Evolutionary conservation across 1,140 invertebrate species (phyloP).

Genomic region (Aphelenchoides fujianensis): DNA sequence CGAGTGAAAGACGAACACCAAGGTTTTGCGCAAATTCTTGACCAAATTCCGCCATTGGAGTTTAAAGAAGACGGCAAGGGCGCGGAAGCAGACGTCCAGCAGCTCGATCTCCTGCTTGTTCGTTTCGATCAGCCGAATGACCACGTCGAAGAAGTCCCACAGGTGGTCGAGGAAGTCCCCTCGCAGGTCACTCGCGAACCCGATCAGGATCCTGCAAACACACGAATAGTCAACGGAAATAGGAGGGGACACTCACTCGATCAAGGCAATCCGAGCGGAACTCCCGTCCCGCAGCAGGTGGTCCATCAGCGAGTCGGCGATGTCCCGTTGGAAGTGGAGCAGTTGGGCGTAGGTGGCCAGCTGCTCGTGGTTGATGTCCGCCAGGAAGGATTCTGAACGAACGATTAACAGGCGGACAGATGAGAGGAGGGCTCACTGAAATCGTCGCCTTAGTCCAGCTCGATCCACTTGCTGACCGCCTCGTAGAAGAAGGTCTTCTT

Average conservation of each 20-base stretch:
- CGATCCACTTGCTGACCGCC: conserved; percentile 37
- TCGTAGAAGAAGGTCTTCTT: conserved; percentile 43
- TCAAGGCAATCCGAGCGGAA: conserved; percentile 17
- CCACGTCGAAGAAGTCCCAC: conserved; percentile 40
- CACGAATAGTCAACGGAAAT: too few relatives aligned
- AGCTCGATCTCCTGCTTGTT: conserved; percentile 23
- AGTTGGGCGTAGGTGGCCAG: conserved; percentile 46
- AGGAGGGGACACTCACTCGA: conserved; percentile 34
- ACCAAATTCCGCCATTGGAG: conserved; percentile 27
- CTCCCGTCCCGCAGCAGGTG: conserved; percentile 23
- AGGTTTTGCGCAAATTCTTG: conserved; percentile 22
- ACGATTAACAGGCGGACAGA: neutral
- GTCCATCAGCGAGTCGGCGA: conserved; percentile 24
- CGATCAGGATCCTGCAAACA: conserved; percentile 31
- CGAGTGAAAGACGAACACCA: conserved; percentile 21
- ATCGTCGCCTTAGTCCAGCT: conserved; percentile 41
- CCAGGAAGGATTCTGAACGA: conserved; percentile 46
- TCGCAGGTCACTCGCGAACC: conserved; percentile 40
- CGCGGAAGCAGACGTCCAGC: conserved; percentile 19
- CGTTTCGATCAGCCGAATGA: conserved; percentile 34
- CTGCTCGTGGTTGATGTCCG: conserved; percentile 26
- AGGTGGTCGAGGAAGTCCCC: conserved; percentile 44
- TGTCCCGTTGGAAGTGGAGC: conserved; percentile 34
- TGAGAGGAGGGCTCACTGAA: conserved; percentile 31
- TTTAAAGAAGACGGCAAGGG: conserved; percentile 27